phyloP scores from a whole-genome alignment of 2,888 invertebrate species.

The Artemia sinica region DNA sequence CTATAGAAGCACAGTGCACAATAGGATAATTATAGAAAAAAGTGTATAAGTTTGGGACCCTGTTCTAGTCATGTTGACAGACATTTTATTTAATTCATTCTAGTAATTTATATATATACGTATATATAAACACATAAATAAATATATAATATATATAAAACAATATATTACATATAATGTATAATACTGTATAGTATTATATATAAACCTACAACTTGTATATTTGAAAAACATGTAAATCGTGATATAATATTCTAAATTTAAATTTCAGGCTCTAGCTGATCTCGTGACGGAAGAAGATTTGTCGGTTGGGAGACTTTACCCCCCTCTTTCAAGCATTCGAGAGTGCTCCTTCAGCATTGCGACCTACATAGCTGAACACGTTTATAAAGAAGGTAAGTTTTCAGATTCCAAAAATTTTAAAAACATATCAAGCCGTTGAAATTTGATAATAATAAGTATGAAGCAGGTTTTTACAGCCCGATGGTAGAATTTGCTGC shows the following conservation, averaged over 20 bases:
- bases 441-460: no score
- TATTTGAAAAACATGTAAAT: conserved; percentile 12
- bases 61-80: no score
- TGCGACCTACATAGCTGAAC: conserved; percentile 58
- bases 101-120: no score
- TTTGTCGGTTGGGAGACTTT: conserved; percentile 65
- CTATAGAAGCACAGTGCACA: no score
- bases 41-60: no score
- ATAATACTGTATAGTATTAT: not conserved
- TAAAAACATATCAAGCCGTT: no score
- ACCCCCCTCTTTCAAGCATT: conserved; percentile 70
- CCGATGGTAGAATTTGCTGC: no score
- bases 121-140: no score
- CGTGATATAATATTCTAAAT: conserved; percentile 8
- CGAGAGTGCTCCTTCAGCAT: conserved; percentile 71
- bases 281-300: conserved; percentile 61
- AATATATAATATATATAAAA: no score
- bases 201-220: not conserved
- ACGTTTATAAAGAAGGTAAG: conserved; percentile 58
- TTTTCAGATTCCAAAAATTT: conserved; percentile 19
- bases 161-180: not conserved
- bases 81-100: no score
- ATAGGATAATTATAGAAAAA: no score
- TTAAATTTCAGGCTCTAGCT: conserved; percentile 48
- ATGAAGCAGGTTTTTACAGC: no score